phyloP scores from a whole-genome alignment of 2,888 invertebrate species.

The Mythimna loreyi region DNA sequence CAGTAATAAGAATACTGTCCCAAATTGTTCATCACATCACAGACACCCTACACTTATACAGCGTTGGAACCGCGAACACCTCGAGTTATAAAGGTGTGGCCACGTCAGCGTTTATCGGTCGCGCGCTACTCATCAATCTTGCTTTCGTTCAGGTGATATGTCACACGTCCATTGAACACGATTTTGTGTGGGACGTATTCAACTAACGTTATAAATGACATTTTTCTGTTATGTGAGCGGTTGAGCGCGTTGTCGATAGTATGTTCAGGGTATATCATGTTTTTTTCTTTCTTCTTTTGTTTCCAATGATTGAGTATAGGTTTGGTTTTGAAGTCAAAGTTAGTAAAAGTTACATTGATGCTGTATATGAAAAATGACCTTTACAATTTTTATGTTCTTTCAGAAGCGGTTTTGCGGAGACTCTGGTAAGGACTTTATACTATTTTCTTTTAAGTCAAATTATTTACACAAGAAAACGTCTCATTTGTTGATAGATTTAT shows the following conservation, averaged over 20 bases:
- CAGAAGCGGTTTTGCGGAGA: background rate
- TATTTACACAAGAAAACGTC: too few relatives aligned
- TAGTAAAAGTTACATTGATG: constrained; percentile 10
- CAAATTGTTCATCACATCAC: background rate
- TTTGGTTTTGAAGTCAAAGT: constrained; percentile 27
- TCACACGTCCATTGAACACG: constrained; percentile 58
- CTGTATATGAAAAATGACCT: constrained; percentile 5
- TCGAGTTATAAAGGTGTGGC: constrained; percentile 64
- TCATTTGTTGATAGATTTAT: too few relatives aligned
- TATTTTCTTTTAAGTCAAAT: background rate
- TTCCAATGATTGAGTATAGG: constrained; percentile 26
- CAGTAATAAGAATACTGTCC: constrained; percentile 33
- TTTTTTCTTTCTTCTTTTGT: constrained; percentile 33
- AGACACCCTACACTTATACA: constrained; percentile 43
- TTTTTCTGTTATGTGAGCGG: constrained; percentile 53
- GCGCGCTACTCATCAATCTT: constrained; percentile 63
- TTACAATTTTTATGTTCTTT: background rate
- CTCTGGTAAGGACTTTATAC: too few relatives aligned
- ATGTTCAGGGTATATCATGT: constrained; percentile 28
- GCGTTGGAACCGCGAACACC: constrained; percentile 53
- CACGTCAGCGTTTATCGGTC: constrained; percentile 64
- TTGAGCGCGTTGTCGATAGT: constrained; percentile 36
- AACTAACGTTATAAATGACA: constrained; percentile 53
- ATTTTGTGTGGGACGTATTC: constrained; percentile 56
- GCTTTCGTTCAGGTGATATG: constrained; percentile 63